Evolutionary conservation across 2,888 invertebrate genomes (phyloP).

Genomic region (Drosophila gaucha): DNA sequence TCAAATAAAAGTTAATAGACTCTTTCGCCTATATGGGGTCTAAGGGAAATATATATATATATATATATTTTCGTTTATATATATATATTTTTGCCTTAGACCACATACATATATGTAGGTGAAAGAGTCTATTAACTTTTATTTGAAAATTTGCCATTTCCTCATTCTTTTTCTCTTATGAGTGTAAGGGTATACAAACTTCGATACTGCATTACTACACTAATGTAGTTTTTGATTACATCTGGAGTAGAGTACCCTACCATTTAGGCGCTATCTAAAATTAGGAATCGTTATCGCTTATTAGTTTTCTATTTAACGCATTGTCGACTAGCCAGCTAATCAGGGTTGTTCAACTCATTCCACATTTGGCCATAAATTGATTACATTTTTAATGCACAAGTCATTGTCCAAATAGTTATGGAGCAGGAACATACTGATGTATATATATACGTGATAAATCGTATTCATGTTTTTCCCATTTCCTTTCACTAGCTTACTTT

Average conservation of each 20-base stretch:
- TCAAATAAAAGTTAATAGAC: no score
- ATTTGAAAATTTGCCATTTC: no score
- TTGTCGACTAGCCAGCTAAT: neutral
- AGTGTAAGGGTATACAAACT: neutral
- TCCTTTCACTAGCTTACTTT: neutral
- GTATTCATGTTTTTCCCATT: neutral
- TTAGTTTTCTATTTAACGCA: slow-evolving; percentile 4
- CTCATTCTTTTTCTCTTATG: no score
- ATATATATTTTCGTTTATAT: no score
- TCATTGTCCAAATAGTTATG: slow-evolving; percentile 11
- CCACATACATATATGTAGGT: no score
- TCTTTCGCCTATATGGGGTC: no score
- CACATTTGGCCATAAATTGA: slow-evolving; percentile 10
- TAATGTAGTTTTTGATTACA: neutral
- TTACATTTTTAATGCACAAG: slow-evolving; percentile 10
- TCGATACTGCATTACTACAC: neutral
- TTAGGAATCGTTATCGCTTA: slow-evolving; percentile 6
- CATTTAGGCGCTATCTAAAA: neutral
- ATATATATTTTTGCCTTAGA: no score
- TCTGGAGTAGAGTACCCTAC: neutral
- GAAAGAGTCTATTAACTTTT: no score
- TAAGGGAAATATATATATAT: no score
- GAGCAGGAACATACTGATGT: no score
- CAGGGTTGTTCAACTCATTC: neutral
- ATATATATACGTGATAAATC: neutral